These are phyloP conservation scores for Allophyes oxyacanthae DNA, from an alignment of 2,888 invertebrate genomes.

Conservation along the genomic window DNA sequence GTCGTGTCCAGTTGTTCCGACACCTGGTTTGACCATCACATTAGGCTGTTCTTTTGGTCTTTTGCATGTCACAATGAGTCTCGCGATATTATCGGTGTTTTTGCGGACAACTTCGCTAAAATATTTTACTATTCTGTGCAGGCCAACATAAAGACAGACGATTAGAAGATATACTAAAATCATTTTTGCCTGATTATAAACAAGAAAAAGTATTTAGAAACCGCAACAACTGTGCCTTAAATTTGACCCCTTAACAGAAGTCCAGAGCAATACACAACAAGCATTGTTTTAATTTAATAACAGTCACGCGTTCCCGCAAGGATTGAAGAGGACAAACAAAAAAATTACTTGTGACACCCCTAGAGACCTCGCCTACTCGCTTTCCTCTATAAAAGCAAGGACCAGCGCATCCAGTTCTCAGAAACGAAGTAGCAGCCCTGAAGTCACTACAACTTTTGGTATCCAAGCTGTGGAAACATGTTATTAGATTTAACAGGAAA, in stretches of 20 bases:
- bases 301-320: conserved; percentile 69
- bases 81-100: too few species aligned
- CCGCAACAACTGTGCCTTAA: conserved; percentile 8
- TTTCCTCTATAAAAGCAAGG: conserved; percentile 77
- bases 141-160: too few species aligned
- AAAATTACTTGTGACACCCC: conserved; percentile 78
- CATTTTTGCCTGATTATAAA: too few species aligned
- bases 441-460: conserved; percentile 37
- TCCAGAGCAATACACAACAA: conserved; percentile 76
- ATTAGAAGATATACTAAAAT: too few species aligned
- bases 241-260: conserved; percentile 60
- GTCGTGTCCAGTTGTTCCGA: too few species aligned
- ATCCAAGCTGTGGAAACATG: conserved; percentile 50
- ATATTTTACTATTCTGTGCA: too few species aligned
- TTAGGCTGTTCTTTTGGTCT: too few species aligned
- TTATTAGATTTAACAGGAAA: conserved; percentile 39
- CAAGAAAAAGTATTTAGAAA: too few species aligned
- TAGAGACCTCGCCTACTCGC: conserved; percentile 69
- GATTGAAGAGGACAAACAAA: conserved; percentile 66
- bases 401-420: conserved; percentile 51
- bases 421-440: conserved; percentile 55
- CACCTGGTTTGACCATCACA: too few species aligned
- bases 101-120: too few species aligned
- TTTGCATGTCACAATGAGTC: too few species aligned
- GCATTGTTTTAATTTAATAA: conserved; percentile 88